Percentiles rank a stretch among this genome's conserved stretches.
These are phyloP conservation scores for Gryllus longicercus DNA, from an alignment of 2,888 invertebrate species.

Conservation along the genomic window DNA sequence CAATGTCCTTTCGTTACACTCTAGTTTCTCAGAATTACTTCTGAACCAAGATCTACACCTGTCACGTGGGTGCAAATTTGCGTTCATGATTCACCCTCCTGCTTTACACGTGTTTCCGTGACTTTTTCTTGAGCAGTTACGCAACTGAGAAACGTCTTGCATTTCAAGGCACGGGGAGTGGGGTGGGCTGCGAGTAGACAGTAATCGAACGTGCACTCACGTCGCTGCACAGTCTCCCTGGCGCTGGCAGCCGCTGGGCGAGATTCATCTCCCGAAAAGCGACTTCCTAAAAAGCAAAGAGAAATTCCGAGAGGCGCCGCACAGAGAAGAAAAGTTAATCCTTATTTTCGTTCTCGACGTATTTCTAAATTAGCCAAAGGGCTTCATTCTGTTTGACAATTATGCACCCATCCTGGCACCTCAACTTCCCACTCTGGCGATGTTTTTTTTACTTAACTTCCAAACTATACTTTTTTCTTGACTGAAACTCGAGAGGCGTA, in stretches of 20 bases:
- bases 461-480: neutral
- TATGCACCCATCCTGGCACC: constrained; percentile 42
- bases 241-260: neutral
- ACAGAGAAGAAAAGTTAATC: constrained; percentile 6
- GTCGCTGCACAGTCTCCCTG: neutral
- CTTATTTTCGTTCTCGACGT: constrained; percentile 17
- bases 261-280: neutral
- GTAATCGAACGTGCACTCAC: neutral
- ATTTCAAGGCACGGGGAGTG: too few relatives aligned
- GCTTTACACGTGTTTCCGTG: too few relatives aligned
- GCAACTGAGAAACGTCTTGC: too few relatives aligned
- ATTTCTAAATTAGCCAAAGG: constrained; percentile 35
- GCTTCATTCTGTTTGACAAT: constrained; percentile 50
- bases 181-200: too few relatives aligned
- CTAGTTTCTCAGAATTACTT: too few relatives aligned
- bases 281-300: neutral
- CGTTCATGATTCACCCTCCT: too few relatives aligned
- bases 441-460: constrained; percentile 3
- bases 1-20: too few relatives aligned
- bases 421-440: constrained; percentile 17
- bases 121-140: too few relatives aligned
- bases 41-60: too few relatives aligned
- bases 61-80: too few relatives aligned
- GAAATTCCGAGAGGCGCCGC: neutral
- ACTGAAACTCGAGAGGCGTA: constrained; percentile 1